phyloP scores from a whole-genome alignment of 1,140 invertebrate genomes.

The Tribolium castaneum region DNA sequence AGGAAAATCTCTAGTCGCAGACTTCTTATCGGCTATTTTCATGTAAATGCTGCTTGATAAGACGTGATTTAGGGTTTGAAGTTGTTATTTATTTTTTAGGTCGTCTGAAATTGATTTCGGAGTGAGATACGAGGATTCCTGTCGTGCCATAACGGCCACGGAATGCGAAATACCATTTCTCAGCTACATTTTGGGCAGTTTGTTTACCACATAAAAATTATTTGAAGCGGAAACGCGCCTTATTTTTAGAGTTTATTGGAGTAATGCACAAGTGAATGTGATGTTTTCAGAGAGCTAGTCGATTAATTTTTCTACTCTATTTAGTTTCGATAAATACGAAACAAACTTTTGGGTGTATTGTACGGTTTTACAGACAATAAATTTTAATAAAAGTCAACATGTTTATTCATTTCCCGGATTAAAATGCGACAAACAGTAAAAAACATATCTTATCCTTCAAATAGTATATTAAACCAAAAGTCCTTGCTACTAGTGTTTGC shows the following conservation, averaged over 20 bases:
- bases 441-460: no score
- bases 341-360: background rate
- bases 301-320: background rate
- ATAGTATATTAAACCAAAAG: no score
- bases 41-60: conserved; percentile 65
- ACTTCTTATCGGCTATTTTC: conserved; percentile 73
- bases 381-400: background rate
- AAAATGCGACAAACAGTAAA: background rate
- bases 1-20: conserved; percentile 74
- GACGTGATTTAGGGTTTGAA: conserved; percentile 18
- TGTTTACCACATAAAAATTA: conserved; percentile 16
- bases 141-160: conserved; percentile 14
- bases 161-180: conserved; percentile 50
- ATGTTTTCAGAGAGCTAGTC: background rate
- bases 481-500: no score
- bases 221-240: background rate
- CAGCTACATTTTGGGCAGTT: conserved; percentile 46
- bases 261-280: background rate
- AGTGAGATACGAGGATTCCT: conserved; percentile 41
- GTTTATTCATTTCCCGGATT: background rate
- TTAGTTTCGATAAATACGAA: background rate
- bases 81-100: conserved; percentile 35
- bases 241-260: background rate
- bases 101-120: conserved; percentile 33
- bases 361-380: background rate